phyloP scores from a whole-genome alignment of 2,113 vertebrate species.

The Paradoxurus hermaphroditus region DNA sequence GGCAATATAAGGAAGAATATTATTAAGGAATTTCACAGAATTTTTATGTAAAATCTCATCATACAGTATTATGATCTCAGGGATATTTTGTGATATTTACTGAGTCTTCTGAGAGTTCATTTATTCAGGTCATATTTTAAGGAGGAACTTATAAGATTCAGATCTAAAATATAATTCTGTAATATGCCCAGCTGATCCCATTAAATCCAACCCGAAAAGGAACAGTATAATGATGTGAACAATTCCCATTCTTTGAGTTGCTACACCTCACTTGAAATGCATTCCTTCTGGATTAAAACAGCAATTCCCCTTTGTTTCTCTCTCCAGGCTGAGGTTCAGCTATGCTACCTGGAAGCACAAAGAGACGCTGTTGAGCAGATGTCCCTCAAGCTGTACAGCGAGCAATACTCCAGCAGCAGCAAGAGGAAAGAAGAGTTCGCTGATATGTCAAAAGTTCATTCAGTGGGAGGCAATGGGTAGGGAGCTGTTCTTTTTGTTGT shows the following conservation, averaged over 20 bases:
- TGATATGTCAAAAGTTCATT: constrained; percentile 90
- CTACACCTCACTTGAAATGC: constrained; percentile 71
- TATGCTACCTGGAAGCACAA: constrained; percentile 90
- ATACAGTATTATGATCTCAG: constrained; percentile 43
- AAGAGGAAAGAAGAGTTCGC: constrained; percentile 87
- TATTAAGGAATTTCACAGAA: constrained; percentile 58
- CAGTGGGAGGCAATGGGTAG: constrained; percentile 89
- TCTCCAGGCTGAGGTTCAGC: constrained; percentile 87
- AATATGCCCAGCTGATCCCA: constrained; percentile 50
- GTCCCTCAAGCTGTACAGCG: constrained; percentile 91
- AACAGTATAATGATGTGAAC: constrained; percentile 47
- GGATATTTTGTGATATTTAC: constrained; percentile 67
- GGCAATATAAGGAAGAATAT: constrained; percentile 34
- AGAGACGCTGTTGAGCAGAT: constrained; percentile 94
- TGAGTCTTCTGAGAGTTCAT: constrained; percentile 65
- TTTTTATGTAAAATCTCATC: constrained; percentile 59
- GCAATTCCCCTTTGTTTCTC: constrained; percentile 76
- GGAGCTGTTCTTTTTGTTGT: constrained; percentile 81
- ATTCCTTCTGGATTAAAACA: constrained; percentile 73
- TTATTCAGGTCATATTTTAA: constrained; percentile 65
- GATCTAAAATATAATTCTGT: constrained; percentile 58
- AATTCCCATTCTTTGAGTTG: constrained; percentile 48
- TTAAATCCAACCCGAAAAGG: constrained; percentile 46
- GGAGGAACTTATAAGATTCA: constrained; percentile 64
- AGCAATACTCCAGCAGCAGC: constrained; percentile 87